phyloP scores from a whole-genome alignment of 2,113 vertebrate species.

The Todiramphus chloris region DNA sequence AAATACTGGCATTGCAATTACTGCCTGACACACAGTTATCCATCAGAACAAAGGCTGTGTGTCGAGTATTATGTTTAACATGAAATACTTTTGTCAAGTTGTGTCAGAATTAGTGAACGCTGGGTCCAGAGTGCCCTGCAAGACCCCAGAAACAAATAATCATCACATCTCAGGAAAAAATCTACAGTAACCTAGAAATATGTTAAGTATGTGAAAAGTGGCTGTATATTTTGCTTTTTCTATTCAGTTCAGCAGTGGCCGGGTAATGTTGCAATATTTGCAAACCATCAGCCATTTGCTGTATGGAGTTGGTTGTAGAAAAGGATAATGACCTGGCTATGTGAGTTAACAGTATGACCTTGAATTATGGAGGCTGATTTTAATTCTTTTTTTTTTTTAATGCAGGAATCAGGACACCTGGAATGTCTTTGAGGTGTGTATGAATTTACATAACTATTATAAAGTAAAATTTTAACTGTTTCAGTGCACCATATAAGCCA shows the following conservation, averaged over 20 bases:
- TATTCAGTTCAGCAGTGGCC: neutral
- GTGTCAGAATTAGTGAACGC: slow-evolving; percentile 3
- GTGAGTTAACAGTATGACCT: neutral
- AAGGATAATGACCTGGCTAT: neutral
- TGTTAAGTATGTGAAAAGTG: slow-evolving; percentile 24
- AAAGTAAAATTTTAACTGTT: neutral
- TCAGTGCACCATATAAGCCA: neutral
- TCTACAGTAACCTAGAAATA: slow-evolving; percentile 27
- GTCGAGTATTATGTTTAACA: slow-evolving; percentile 30
- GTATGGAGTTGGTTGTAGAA: neutral
- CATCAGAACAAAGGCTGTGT: slow-evolving; percentile 52
- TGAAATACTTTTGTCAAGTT: slow-evolving; percentile 30
- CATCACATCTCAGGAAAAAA: slow-evolving; percentile 23
- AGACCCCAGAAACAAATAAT: slow-evolving; percentile 35
- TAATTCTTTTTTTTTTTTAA: neutral
- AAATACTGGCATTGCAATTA: neutral
- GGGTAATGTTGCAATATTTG: slow-evolving; percentile 6
- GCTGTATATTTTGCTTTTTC: neutral
- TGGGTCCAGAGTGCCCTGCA: neutral
- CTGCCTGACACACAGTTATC: slow-evolving; percentile 33
- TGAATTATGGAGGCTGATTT: neutral
- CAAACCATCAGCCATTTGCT: neutral
- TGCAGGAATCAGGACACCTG: neutral
- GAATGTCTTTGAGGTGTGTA: neutral
- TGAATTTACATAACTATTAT: neutral